Evolutionary conservation across 2,888 invertebrate genomes (phyloP), one percentile per base, ranked within the genome.

Genomic region (Chaetoderma sp.): DNA sequence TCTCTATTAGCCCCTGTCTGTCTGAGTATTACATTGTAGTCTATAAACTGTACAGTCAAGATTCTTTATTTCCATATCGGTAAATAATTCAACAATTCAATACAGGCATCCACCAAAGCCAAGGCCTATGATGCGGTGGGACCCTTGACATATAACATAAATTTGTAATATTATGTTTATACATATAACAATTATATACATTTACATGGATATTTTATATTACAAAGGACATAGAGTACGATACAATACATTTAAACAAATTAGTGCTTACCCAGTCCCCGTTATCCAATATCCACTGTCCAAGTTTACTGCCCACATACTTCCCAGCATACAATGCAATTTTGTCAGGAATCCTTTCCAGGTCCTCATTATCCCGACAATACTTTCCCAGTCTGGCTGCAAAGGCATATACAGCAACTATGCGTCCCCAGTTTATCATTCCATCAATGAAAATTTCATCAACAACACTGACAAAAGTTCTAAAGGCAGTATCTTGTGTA

Each of bases 391-490:
- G 60, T 55, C 81, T 69, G 4, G 78, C 77, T 44, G 82, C 83
- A 75, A 84, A 85, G 13, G 83, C 80, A 70, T 81, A 83, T 21
- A 85, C 79, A 44, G 83, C 81, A 28, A 85, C 82, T 25, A 85
- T 78, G 59, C 85, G 73, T 28, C 85, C 85, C 85, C 85, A 85
- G 66, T 85, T 85, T 44, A 80, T 79, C 56, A 80, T 78, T 33
- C 80, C 81, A 71, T 85, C 85, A 63, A 77, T 78, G 69, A 83
- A 84, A 32, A 85, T 81, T 74, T 83, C 83, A 73, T 83, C 81
- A 6, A 79, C 80, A 28, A 84, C 80, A 70, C 75, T 78, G 16
- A 76, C 78, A 66, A 84, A 81, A 50, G 81, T 79, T 28, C 71
- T 65, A 65, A 82, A 80, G 42, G 78, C 76, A 67, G 77, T 78